Evolutionary conservation across 2,888 invertebrate species (phyloP).

Genomic region (Pyrrhia umbra): DNA sequence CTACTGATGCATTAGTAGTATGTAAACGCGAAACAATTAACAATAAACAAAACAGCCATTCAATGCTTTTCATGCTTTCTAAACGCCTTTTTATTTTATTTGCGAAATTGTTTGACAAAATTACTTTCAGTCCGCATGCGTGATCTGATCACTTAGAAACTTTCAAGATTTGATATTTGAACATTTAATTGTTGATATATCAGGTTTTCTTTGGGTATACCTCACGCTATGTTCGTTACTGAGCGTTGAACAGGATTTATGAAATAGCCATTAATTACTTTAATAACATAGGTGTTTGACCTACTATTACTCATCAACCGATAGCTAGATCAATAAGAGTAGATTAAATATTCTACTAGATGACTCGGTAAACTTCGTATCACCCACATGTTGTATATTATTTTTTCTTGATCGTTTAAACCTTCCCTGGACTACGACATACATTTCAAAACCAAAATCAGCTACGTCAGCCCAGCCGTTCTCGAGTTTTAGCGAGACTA

Average conservation of each 20-base stretch:
- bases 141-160: slow-evolving; percentile 38
- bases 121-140: slow-evolving; percentile 24
- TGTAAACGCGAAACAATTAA: slow-evolving; percentile 32
- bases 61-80: slow-evolving; percentile 32
- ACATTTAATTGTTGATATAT: slow-evolving; percentile 27
- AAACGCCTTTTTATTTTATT: slow-evolving; percentile 21
- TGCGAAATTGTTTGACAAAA: slow-evolving; percentile 22
- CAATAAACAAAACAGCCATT: slow-evolving; percentile 18
- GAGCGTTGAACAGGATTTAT: slow-evolving; percentile 34
- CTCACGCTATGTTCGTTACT: slow-evolving; percentile 22
- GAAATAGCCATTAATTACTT: slow-evolving; percentile 9
- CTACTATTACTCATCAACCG: too few relatives aligned
- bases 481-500: too few relatives aligned
- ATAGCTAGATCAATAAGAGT: too few relatives aligned
- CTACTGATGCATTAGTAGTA: slow-evolving; percentile 1
- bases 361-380: too few relatives aligned
- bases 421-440: too few relatives aligned
- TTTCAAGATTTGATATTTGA: slow-evolving; percentile 32
- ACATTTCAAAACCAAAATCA: too few relatives aligned
- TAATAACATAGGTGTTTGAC: slow-evolving; percentile 3
- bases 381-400: too few relatives aligned
- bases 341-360: too few relatives aligned
- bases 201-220: slow-evolving; percentile 34
- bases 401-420: too few relatives aligned
- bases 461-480: too few relatives aligned